Conservation (phyloP, 2,113 vertebrate species). For the Dromaius novaehollandiae region DNA sequence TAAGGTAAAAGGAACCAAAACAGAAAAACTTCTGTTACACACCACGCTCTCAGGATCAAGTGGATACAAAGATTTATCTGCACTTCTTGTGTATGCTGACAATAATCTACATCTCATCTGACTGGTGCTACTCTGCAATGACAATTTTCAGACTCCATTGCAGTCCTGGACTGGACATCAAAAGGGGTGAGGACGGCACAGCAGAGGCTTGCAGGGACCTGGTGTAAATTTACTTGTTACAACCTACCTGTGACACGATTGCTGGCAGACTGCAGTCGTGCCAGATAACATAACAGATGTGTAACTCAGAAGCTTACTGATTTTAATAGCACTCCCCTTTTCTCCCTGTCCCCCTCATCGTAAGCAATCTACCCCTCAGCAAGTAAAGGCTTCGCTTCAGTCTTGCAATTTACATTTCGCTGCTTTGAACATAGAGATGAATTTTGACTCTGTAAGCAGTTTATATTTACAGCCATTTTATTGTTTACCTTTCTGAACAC, state of each 20-base stretch:
- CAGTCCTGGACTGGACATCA: not conserved
- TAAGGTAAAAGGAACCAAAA: not conserved
- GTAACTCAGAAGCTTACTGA: not conserved
- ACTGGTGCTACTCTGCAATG: not conserved
- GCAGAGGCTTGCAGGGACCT: not conserved
- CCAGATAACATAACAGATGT: not conserved
- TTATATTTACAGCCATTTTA: not conserved
- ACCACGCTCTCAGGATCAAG: not conserved
- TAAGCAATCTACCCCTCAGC: not conserved
- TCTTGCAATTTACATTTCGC: not conserved
- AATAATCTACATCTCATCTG: not conserved
- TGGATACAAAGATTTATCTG: not conserved
- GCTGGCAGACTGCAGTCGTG: not conserved
- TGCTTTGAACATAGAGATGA: not conserved
- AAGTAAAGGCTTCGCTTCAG: not conserved
- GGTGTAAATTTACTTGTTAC: not conserved
- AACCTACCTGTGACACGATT: not conserved
- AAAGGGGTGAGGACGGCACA: not conserved
- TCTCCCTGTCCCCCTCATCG: not conserved
- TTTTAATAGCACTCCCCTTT: not conserved
- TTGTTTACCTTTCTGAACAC: not conserved
- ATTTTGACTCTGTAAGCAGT: not conserved
- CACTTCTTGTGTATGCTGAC: not conserved
- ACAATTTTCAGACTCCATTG: not conserved
- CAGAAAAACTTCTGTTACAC: not conserved